Evolutionary conservation across 2,113 vertebrate genomes (phyloP).

Genomic region (Hippocampus barbouri): DNA sequence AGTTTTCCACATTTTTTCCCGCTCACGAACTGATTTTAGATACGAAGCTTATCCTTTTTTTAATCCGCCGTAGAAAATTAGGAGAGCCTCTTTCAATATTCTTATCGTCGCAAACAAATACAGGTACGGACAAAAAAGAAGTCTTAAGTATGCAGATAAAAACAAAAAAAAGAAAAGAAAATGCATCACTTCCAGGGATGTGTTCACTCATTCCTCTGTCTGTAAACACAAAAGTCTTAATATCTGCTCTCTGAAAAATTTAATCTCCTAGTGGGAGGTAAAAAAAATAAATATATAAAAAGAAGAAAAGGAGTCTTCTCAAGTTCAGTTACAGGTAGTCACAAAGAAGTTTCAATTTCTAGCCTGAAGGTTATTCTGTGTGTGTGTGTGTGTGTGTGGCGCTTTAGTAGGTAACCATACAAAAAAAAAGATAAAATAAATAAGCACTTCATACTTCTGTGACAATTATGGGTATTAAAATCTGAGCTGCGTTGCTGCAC

Average conservation of each 20-base stretch:
- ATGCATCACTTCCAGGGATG: conserved; percentile 20
- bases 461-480: background rate
- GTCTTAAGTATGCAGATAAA: conserved; percentile 26
- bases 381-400: background rate
- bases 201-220: conserved; percentile 17
- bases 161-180: conserved; percentile 23
- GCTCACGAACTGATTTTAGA: conserved; percentile 26
- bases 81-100: conserved; percentile 27
- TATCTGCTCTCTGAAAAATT: conserved; percentile 28
- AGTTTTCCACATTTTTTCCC: conserved; percentile 16
- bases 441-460: background rate
- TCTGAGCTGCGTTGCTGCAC: too few species aligned
- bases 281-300: background rate
- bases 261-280: conserved; percentile 26
- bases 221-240: conserved; percentile 38
- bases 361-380: conserved; percentile 13
- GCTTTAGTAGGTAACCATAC: background rate
- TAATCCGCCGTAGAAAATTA: conserved; percentile 30
- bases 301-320: conserved; percentile 23
- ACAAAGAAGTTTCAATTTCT: conserved; percentile 44
- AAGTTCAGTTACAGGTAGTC: conserved; percentile 49
- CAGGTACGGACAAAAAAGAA: background rate
- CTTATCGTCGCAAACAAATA: conserved; percentile 35
- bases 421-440: background rate
- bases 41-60: conserved; percentile 23